Percentiles rank a stretch among this genome's conserved stretches.
These are phyloP conservation scores for Choristoneura rosaceana DNA, from an alignment of 2,888 invertebrate genomes.

Conservation along the genomic window DNA sequence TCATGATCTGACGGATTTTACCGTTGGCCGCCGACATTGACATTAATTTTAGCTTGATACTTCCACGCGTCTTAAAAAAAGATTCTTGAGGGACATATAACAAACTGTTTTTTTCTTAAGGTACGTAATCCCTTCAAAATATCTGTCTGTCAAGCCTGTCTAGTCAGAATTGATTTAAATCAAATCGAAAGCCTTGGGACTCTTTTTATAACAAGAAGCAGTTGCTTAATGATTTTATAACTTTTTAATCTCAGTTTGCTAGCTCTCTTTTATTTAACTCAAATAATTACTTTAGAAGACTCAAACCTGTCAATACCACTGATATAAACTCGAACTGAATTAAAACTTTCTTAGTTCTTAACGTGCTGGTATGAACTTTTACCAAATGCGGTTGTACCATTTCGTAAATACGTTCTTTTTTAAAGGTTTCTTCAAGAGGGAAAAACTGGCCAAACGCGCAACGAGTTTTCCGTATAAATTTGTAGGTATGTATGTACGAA, in stretches of 20 bases:
- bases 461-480: no score
- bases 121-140: neutral
- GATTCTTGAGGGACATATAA: no score
- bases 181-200: neutral
- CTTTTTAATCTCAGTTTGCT: neutral
- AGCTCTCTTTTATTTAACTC: neutral
- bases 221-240: neutral
- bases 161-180: neutral
- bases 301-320: neutral
- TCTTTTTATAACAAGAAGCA: neutral
- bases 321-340: neutral
- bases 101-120: neutral
- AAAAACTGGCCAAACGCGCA: neutral
- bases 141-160: neutral
- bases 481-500: no score
- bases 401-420: neutral
- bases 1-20: no score
- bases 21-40: no score
- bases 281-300: slow-evolving; percentile 3
- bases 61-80: no score
- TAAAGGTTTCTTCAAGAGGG: neutral
- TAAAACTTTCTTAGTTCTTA: slow-evolving; percentile 11
- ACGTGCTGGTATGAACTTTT: neutral
- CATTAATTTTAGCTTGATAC: no score
- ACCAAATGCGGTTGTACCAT: neutral